Evolutionary conservation across 2,888 invertebrate species (phyloP).

Genomic region (Andrena trimmerana): DNA sequence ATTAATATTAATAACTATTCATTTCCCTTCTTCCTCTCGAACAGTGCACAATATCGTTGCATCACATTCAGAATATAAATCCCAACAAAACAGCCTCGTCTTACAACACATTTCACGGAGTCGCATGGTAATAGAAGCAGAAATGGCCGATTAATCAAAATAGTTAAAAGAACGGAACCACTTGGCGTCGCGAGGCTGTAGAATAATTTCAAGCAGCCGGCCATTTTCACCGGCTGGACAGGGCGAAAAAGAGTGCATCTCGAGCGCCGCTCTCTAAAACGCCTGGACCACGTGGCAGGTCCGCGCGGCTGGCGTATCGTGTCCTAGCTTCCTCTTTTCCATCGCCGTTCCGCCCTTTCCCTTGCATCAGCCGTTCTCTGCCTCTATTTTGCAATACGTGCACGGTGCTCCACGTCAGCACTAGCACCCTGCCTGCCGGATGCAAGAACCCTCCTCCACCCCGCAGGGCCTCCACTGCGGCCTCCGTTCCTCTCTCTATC

Average conservation of each 20-base stretch:
- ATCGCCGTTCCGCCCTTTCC: constrained; percentile 18
- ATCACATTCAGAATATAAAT: too few relatives aligned
- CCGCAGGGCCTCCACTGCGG: background rate
- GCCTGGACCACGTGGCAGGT: constrained; percentile 52
- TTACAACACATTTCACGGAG: background rate
- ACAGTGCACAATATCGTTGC: too few relatives aligned
- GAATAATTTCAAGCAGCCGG: constrained; percentile 17
- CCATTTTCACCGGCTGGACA: background rate
- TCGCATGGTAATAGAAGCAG: background rate
- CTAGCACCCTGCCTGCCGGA: constrained; percentile 69
- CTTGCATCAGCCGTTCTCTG: constrained; percentile 53
- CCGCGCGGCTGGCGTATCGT: constrained; percentile 37
- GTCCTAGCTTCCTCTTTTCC: constrained; percentile 35
- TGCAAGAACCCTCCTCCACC: constrained; percentile 54
- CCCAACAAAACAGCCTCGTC: background rate
- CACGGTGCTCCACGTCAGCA: constrained; percentile 69
- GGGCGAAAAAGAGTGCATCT: background rate
- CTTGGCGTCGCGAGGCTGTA: constrained; percentile 2
- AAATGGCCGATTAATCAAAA: background rate
- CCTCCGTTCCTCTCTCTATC: background rate
- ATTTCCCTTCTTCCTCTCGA: too few relatives aligned
- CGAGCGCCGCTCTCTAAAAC: constrained; percentile 29
- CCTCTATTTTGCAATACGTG: constrained; percentile 72
- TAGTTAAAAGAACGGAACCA: background rate
- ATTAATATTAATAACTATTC: too few relatives aligned